These are phyloP conservation scores for Eugnorisma glareosa DNA, from an alignment of 2,888 invertebrate species.

Conservation along the genomic window DNA sequence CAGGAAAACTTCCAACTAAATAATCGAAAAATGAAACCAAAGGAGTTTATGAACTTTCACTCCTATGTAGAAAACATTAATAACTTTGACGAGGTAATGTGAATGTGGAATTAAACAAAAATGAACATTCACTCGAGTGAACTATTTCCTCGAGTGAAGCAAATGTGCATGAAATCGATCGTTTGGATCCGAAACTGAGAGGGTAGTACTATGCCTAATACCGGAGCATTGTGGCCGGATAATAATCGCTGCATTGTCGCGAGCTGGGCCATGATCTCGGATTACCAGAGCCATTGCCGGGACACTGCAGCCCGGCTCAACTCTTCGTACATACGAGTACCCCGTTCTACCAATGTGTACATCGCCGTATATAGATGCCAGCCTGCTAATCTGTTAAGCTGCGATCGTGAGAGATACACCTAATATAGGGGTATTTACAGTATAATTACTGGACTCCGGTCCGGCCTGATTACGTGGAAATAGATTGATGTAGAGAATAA, in stretches of 20 bases:
- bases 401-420: slow-evolving; percentile 61
- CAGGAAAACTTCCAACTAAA: neutral
- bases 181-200: slow-evolving; percentile 50
- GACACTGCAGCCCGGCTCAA: slow-evolving; percentile 43
- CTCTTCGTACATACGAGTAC: slow-evolving; percentile 21
- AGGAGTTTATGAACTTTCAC: neutral
- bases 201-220: slow-evolving; percentile 53
- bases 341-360: slow-evolving; percentile 2
- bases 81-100: neutral
- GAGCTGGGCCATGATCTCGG: slow-evolving; percentile 65
- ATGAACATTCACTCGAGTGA: neutral
- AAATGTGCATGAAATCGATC: slow-evolving; percentile 49
- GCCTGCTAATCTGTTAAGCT: slow-evolving; percentile 67
- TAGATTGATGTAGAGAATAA: slow-evolving; percentile 66
- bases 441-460: slow-evolving; percentile 66
- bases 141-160: neutral
- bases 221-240: slow-evolving; percentile 60
- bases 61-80: neutral
- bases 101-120: neutral
- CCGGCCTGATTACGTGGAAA: slow-evolving; percentile 65
- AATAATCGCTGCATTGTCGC: slow-evolving; percentile 68
- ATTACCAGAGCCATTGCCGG: slow-evolving; percentile 65
- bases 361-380: slow-evolving; percentile 47
- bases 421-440: slow-evolving; percentile 65
- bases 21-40: neutral